Evolutionary conservation across 2,113 vertebrate species (phyloP).

Genomic region (Gambusia holbrooki): DNA sequence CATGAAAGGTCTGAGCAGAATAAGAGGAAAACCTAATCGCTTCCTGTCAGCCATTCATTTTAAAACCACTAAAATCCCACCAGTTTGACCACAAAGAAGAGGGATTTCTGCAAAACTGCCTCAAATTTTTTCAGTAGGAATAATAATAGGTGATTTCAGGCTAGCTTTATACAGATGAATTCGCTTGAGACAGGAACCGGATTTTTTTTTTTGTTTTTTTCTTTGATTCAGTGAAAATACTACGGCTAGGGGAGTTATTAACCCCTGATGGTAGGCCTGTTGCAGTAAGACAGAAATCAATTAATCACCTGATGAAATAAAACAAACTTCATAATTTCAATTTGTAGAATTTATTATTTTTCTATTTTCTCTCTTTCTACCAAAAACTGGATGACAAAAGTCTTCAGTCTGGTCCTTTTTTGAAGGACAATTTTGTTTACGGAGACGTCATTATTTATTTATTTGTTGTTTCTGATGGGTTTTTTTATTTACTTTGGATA

Average conservation of each 20-base stretch:
- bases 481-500: background rate
- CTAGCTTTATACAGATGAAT: background rate
- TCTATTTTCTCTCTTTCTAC: too few relatives aligned
- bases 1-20: slow-evolving; percentile 45
- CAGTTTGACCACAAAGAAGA: slow-evolving; percentile 29
- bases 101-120: background rate
- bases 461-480: background rate
- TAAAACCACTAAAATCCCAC: slow-evolving; percentile 32
- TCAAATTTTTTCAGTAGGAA: background rate
- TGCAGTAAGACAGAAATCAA: too few relatives aligned
- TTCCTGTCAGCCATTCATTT: slow-evolving; percentile 45
- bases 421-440: too few relatives aligned
- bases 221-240: too few relatives aligned
- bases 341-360: too few relatives aligned
- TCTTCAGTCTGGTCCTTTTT: too few relatives aligned
- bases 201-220: too few relatives aligned
- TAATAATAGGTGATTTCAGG: background rate
- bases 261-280: background rate
- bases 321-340: too few relatives aligned
- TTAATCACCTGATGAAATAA: too few relatives aligned
- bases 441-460: too few relatives aligned
- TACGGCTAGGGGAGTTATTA: background rate
- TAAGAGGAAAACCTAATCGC: slow-evolving; percentile 44
- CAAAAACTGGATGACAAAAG: too few relatives aligned
- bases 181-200: too few relatives aligned